Evolutionary conservation across 2,888 invertebrate species (phyloP).

Genomic region (Zygogramma bicolorata): DNA sequence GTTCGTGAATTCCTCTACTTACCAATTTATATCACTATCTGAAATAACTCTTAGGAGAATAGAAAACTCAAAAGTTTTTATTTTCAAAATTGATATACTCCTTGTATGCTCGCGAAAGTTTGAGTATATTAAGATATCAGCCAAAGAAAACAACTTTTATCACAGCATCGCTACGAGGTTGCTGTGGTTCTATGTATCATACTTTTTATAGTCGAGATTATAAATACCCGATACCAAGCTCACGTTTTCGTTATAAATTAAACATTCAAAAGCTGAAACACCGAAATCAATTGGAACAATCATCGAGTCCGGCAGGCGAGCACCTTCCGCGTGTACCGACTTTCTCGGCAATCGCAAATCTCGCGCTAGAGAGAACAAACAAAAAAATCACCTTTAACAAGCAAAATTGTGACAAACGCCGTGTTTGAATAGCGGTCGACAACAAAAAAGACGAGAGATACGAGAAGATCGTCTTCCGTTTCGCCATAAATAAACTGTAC

Average conservation of each 20-base stretch:
- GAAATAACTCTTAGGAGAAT: too few relatives aligned
- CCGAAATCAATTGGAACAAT: constrained; percentile 31
- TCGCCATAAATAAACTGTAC: constrained; percentile 20
- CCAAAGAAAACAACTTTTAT: too few relatives aligned
- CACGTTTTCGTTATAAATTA: neutral
- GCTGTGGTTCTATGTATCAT: neutral
- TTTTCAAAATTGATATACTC: too few relatives aligned
- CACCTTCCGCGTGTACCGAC: constrained; percentile 12
- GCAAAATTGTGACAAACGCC: constrained; percentile 24
- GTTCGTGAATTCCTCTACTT: too few relatives aligned
- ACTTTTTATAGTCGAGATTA: neutral
- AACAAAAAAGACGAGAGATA: constrained; percentile 22
- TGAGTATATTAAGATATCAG: too few relatives aligned
- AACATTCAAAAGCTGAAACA: neutral
- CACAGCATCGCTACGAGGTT: too few relatives aligned
- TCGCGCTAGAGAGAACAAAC: constrained; percentile 4
- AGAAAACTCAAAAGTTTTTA: too few relatives aligned
- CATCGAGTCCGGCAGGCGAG: neutral
- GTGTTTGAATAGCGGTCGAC: constrained; percentile 6
- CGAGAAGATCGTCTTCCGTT: constrained; percentile 17
- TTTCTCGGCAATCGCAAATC: constrained; percentile 18
- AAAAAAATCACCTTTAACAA: constrained; percentile 15
- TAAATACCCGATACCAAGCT: neutral
- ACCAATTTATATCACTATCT: too few relatives aligned
- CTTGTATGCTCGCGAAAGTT: too few relatives aligned